Evolutionary conservation across 2,113 vertebrate genomes (phyloP).

Genomic region (Hyaena hyaena): DNA sequence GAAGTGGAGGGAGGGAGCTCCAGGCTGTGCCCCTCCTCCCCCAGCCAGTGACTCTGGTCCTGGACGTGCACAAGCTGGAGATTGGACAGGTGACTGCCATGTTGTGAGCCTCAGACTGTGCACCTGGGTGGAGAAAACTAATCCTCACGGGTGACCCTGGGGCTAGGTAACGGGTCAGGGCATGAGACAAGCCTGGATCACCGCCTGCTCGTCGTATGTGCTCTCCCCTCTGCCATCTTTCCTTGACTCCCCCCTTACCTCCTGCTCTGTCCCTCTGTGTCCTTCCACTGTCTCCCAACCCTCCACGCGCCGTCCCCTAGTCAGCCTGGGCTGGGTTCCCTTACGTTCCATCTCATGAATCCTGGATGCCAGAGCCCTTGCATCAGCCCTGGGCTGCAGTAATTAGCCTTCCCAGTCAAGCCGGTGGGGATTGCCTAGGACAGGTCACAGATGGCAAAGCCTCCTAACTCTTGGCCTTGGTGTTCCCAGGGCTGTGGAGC

Average conservation of each 20-base stretch:
- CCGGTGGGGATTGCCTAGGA: neutral
- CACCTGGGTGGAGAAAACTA: rapidly evolving
- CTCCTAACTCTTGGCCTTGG: neutral
- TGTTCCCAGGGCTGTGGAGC: neutral
- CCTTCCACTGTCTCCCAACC: neutral
- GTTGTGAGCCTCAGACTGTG: neutral
- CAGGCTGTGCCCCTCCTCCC: rapidly evolving
- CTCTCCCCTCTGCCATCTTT: neutral
- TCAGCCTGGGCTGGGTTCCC: neutral
- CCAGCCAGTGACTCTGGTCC: neutral
- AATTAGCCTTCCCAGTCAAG: neutral
- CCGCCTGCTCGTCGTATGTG: rapidly evolving
- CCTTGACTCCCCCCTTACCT: neutral
- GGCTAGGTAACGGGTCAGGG: rapidly evolving
- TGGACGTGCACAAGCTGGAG: no score
- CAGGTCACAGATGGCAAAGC: neutral
- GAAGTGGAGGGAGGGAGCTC: rapidly evolving
- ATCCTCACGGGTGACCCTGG: no score
- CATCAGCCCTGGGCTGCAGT: no score
- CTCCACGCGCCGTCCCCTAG: neutral
- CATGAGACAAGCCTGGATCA: neutral
- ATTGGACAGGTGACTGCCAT: rapidly evolving
- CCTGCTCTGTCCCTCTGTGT: neutral
- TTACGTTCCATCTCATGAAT: no score
- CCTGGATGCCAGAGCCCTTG: rapidly evolving